Evolutionary conservation across 2,113 vertebrate genomes (phyloP), one percentile per base, ranked within the genome.

Genomic region (Steatornis caripensis): DNA sequence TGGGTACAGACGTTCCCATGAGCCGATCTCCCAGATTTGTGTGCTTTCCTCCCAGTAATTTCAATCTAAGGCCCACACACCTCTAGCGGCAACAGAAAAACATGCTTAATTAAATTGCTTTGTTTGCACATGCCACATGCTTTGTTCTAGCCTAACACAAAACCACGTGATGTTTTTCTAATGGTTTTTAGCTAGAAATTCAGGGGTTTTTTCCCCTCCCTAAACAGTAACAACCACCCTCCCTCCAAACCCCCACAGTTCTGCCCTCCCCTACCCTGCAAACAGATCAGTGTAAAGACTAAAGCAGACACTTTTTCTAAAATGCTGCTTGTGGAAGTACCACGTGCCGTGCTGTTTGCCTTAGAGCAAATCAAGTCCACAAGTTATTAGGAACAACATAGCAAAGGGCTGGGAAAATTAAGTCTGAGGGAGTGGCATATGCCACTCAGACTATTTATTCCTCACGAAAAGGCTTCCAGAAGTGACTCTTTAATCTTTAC

Each of bases 1-100:
- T n/a, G 76, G 68, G 7, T 10, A 12, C 43, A 3, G 36, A 12
- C 39, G 11, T 10, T 11, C 30, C 3, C 51, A 6, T 3, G 9
- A 32, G 34, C 21, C 0, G 5, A 6, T 1, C 46, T n/a, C 49
- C 60, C 80, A n/a, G 0, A 14, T 0, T 3, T 17, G 15, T 2
- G 36, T 3, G 4, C 23, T 45, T 37, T 30, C 84, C 89, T 65
- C 43, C 21, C 27, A 16, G n/a, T 6, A 9, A 41, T 30, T 58
- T 43, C 71, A 24, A 3, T 9, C n/a, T 3, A 15, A 45, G 60
- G 71, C 78, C 34, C 9, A 13, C 81, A 46, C 46, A 58, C 15
- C 54, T 53, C 60, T 41, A 18, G 64, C 49, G 68, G 58, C 76
- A 80, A n/a, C 62, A 86, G 46, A 65, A 83, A 45, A 34, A 15